Base-by-base conservation (phyloP, 2,113 vertebrate genomes). In the Phocoena sinus region DNA sequence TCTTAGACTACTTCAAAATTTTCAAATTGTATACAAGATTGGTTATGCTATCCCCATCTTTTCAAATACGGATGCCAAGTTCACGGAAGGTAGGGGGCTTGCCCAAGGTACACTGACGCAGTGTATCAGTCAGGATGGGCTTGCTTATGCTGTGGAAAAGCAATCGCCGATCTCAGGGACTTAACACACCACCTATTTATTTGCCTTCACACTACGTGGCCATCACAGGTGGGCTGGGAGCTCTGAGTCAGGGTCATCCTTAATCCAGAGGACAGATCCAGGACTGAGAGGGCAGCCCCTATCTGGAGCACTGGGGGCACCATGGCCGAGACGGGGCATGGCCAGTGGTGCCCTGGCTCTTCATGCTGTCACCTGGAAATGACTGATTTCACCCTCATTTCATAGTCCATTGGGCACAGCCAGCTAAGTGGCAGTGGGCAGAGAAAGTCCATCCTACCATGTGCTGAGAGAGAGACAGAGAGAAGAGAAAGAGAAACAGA, bases 131-230 rank as follows among this genome's bases (percentile, higher is more conserved):
- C 67, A 70, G n/a, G 70, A 21, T 4, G 5, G 21, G 11, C 21
- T 60, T 0, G 10, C 2, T 4, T 0, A 0, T 1, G 18, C 41
- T 53, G 17, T 1, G 0, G 60, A 7, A 36, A 6, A 44, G 5
- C n/a, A 17, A n/a, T 3, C 58, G 26, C 76, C 13, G 5, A 0
- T 14, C 83, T 36, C 4, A 5, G 79, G 2, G 63, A 14, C 60
- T 12, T 1, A 2, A 2, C 5, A 11, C 12, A 15, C 17, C 38
- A 8, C 2, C 2, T 0, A 1, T 8, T 6, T 12, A 3, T 6
- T 36, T 13, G 8, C 76, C 25, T 41, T 47, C 50, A 21, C 23
- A 25, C 11, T 28, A 1, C 0, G 8, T 6, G n/a, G 38, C 76
- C 53, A 1, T 5, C 5, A 0, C 2, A 0, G 21, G 7, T 17